These are phyloP conservation scores for Zaprionus lachaisei DNA, from an alignment of 1,140 invertebrate species.

Conservation along the genomic window DNA sequence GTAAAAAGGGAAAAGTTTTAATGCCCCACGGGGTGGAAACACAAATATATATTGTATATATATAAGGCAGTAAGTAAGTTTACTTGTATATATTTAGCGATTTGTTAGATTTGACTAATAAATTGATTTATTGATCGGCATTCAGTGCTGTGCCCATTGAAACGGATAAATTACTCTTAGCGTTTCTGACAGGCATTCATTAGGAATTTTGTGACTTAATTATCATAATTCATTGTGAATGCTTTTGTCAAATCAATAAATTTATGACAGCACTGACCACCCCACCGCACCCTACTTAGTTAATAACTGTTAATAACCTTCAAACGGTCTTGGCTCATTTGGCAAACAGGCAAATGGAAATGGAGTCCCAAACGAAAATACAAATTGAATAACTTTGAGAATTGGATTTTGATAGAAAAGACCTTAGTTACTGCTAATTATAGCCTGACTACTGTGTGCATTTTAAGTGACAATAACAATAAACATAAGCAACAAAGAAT, in stretches of 20 bases:
- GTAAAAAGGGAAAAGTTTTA: background rate
- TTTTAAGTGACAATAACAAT: background rate
- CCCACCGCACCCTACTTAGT: background rate
- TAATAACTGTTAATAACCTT: conserved; percentile 35
- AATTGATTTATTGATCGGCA: conserved; percentile 48
- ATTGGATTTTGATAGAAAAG: background rate
- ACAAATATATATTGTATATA: conserved; percentile 1
- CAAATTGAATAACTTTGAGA: background rate
- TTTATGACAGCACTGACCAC: conserved; percentile 20
- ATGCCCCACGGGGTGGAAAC: background rate
- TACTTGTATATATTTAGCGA: background rate
- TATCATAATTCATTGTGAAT: conserved; percentile 53
- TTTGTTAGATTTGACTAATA: conserved; percentile 16
- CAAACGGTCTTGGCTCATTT: conserved; percentile 29
- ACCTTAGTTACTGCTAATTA: background rate
- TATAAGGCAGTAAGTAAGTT: background rate
- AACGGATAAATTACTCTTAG: conserved; percentile 46
- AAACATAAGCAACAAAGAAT: conserved; percentile 1
- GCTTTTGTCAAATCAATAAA: conserved; percentile 46
- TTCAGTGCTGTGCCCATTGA: conserved; percentile 31
- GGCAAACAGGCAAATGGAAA: background rate
- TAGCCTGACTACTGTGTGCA: background rate
- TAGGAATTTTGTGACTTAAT: conserved; percentile 50
- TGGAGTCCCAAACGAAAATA: background rate
- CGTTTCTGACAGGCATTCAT: conserved; percentile 50